Percentiles rank a stretch among this genome's conserved stretches.
Evolutionary conservation across 2,113 vertebrate genomes (phyloP).

Genomic region (Pluvianellus socialis): DNA sequence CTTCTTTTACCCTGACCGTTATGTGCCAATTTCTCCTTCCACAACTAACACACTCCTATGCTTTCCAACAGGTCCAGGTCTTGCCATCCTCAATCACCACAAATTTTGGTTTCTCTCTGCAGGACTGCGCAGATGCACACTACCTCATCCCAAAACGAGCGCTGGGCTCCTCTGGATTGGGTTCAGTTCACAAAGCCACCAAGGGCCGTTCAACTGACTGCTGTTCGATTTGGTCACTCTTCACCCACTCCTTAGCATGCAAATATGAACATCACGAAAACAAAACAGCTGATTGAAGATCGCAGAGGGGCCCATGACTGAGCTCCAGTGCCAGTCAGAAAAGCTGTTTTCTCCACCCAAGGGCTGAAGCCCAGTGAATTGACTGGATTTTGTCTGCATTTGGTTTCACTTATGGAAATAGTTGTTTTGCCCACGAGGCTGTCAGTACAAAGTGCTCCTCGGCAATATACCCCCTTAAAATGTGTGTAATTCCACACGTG

Average conservation of each 20-base stretch:
- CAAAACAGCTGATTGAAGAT: background rate
- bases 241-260: background rate
- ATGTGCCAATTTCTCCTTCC: background rate
- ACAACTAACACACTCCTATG: background rate
- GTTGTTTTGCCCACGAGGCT: background rate
- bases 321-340: background rate
- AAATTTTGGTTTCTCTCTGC: background rate
- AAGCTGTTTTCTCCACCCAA: background rate
- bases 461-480: background rate
- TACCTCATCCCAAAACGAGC: background rate
- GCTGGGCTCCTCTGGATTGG: background rate
- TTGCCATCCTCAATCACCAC: background rate
- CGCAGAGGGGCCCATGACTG: background rate
- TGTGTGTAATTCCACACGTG: fast-evolving
- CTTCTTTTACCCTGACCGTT: background rate
- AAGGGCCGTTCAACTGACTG: background rate
- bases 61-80: fast-evolving
- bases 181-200: background rate
- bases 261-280: background rate
- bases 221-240: background rate
- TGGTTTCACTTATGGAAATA: background rate
- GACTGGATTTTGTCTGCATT: background rate
- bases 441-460: background rate
- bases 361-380: background rate
- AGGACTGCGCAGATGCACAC: fast-evolving